Percentiles rank a stretch among this genome's conserved stretches.
Evolutionary conservation across 2,888 invertebrate genomes (phyloP).

Genomic region (Drosophila colorata): DNA sequence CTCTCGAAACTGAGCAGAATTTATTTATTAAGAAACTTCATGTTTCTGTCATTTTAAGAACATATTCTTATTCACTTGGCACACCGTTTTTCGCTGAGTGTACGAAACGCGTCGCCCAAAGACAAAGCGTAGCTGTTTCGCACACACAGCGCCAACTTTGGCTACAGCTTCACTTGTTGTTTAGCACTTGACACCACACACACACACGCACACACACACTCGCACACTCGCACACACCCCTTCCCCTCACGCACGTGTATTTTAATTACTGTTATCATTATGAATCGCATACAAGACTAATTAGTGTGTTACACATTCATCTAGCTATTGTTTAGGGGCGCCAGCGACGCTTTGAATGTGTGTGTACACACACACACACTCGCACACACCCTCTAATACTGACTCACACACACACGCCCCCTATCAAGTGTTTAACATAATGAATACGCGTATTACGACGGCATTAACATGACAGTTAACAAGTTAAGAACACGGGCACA

Average conservation of each 20-base stretch:
- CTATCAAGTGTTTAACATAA: constrained; percentile 78
- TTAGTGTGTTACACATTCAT: constrained; percentile 79
- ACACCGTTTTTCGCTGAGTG: too few relatives aligned
- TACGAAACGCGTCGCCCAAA: neutral
- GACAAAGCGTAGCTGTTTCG: constrained; percentile 3
- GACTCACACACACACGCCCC: constrained; percentile 16
- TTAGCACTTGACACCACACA: constrained; percentile 24
- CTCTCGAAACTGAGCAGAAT: too few relatives aligned
- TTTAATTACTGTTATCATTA: constrained; percentile 82
- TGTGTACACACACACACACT: constrained; percentile 1
- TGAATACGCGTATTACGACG: constrained; percentile 75
- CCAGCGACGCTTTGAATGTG: constrained; percentile 3
- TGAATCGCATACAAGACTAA: constrained; percentile 79
- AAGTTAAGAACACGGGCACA: constrained; percentile 23
- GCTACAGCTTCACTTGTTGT: constrained; percentile 25
- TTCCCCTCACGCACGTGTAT: constrained; percentile 31
- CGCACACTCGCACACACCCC: constrained; percentile 15
- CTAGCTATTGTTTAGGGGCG: constrained; percentile 60
- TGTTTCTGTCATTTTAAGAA: too few relatives aligned
- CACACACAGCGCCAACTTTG: neutral
- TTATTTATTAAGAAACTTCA: too few relatives aligned
- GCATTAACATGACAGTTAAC: constrained; percentile 79
- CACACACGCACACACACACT: constrained; percentile 24
- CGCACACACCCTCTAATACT: neutral
- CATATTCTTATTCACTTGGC: too few relatives aligned